A percentile compares a stretch with the other conserved stretches of the same genome.
Conservation (phyloP, 2,113 vertebrate genomes). For the Takifugu bimaculatus region DNA sequence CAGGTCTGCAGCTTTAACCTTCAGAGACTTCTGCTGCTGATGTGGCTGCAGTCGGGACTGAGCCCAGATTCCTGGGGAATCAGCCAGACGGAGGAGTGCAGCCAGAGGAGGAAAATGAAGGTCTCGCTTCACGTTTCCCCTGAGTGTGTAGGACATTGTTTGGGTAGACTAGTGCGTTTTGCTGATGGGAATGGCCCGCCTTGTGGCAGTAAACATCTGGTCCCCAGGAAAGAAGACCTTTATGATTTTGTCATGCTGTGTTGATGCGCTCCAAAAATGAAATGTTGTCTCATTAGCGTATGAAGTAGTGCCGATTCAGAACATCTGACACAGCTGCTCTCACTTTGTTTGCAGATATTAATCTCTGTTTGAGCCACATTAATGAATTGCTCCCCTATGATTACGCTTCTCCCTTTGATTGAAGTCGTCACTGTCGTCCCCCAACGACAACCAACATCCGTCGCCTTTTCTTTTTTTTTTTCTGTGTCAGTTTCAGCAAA, state of each 20-base stretch:
- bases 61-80: constrained; percentile 40
- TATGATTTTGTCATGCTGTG: background rate
- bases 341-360: too few species aligned
- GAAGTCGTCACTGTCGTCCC: background rate
- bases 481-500: too few species aligned
- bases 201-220: constrained; percentile 6
- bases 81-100: constrained; percentile 40
- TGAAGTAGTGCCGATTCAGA: too few species aligned
- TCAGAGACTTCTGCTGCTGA: constrained; percentile 41
- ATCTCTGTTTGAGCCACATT: background rate
- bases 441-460: too few species aligned
- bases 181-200: constrained; percentile 11
- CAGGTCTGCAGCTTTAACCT: constrained; percentile 50
- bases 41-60: constrained; percentile 48
- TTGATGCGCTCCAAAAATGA: too few species aligned
- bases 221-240: background rate
- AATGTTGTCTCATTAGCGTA: too few species aligned
- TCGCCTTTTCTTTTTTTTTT: too few species aligned
- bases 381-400: background rate
- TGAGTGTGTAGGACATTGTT: constrained; percentile 41
- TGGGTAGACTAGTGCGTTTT: constrained; percentile 18
- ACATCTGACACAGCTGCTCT: too few species aligned
- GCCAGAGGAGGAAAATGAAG: constrained; percentile 40
- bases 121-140: constrained; percentile 32
- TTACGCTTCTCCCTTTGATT: background rate